Evolutionary conservation across 2,113 vertebrate genomes (phyloP).

Genomic region (Carlito syrichta): DNA sequence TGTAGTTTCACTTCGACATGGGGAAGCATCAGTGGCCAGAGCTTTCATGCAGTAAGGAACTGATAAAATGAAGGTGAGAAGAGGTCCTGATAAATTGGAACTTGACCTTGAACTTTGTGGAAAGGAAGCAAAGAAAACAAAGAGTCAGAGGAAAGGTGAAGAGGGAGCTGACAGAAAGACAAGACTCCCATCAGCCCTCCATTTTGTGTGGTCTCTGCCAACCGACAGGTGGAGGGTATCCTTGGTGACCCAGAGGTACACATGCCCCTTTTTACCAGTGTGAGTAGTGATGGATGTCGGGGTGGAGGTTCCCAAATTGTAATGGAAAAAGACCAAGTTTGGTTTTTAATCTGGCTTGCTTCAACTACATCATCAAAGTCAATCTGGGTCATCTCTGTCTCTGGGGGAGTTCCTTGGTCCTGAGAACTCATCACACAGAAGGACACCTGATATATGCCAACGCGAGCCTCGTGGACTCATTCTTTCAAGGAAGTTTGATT

Average conservation of each 20-base stretch:
- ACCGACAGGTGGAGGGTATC: rapidly evolving
- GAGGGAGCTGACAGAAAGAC: not conserved
- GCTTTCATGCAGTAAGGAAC: not conserved
- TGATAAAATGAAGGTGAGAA: not conserved
- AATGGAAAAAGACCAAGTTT: not conserved
- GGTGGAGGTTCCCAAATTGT: not conserved
- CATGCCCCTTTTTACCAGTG: not conserved
- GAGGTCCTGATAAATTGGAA: not conserved
- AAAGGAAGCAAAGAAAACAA: not conserved
- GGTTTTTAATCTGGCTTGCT: not conserved
- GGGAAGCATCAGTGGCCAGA: not conserved
- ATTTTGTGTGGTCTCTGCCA: not conserved
- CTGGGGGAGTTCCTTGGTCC: not conserved
- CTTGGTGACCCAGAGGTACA: not conserved
- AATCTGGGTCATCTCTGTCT: not conserved
- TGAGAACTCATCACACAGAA: not conserved
- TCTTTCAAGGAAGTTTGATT: not conserved
- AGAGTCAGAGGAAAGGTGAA: not conserved
- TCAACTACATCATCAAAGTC: not conserved
- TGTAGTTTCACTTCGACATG: not conserved
- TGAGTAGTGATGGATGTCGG: not conserved
- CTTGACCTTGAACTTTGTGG: not conserved
- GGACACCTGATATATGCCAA: not conserved
- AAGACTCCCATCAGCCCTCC: not conserved
- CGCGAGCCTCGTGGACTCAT: not conserved